A percentile compares a stretch with the other conserved stretches of the same genome.
Conservation (phyloP, 2,797 vertebrate genomes). For the Iguana delicatissima region DNA sequence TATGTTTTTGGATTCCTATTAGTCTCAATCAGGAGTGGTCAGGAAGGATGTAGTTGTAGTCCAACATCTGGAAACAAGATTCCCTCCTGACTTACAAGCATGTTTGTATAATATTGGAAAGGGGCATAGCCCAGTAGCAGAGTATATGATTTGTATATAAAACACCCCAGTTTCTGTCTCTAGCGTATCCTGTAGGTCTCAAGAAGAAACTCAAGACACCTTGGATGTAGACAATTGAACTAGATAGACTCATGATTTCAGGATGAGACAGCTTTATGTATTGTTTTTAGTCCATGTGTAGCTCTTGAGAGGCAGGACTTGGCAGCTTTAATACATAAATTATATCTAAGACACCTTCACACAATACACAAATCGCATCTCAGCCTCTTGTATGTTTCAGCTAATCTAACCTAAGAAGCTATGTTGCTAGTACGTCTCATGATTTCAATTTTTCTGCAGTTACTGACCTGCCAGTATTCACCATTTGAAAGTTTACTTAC, state of each 20-base stretch:
- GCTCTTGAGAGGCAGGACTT: neutral
- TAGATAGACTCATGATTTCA: neutral
- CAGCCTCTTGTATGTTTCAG: neutral
- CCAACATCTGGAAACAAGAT: neutral
- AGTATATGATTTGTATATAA: neutral
- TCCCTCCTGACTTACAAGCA: neutral
- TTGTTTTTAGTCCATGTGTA: neutral
- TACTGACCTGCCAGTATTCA: conserved; percentile 32
- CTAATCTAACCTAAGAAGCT: neutral
- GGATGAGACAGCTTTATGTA: neutral
- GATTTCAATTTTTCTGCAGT: neutral
- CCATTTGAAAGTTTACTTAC: conserved; percentile 18
- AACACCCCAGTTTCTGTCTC: no score
- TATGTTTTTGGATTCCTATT: neutral
- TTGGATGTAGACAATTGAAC: neutral
- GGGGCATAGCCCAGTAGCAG: neutral
- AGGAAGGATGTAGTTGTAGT: neutral
- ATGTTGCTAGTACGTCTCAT: neutral
- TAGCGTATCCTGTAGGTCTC: no score
- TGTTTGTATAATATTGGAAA: neutral
- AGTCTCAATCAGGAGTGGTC: neutral
- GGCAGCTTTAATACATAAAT: neutral
- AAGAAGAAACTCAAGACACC: no score
- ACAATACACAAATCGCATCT: neutral
- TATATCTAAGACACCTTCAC: neutral